A percentile compares a stretch with the other conserved stretches of the same genome.
phyloP scores from a whole-genome alignment of 2,888 invertebrate genomes.

The Trichacis sp. region DNA sequence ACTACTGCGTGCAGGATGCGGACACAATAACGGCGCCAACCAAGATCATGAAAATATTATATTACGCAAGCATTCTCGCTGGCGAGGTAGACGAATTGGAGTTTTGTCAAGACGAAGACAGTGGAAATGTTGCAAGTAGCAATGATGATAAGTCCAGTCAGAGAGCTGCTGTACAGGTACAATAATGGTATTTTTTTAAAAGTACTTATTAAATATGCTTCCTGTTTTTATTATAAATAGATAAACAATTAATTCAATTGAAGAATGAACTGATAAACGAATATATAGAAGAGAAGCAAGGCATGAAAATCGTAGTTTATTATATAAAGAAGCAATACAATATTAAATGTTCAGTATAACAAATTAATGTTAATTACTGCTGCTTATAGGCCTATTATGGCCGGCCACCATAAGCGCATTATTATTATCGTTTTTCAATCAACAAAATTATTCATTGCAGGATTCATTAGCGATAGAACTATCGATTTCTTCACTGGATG shows the following conservation, averaged over 20 bases:
- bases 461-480: slow-evolving; percentile 79
- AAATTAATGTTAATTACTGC: too few relatives aligned
- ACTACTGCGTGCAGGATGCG: slow-evolving; percentile 87
- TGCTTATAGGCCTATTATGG: too few relatives aligned
- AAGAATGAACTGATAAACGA: too few relatives aligned
- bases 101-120: slow-evolving; percentile 72
- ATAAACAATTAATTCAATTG: too few relatives aligned
- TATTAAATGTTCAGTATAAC: too few relatives aligned
- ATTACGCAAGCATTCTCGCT: slow-evolving; percentile 89
- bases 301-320: too few relatives aligned
- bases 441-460: slow-evolving; percentile 51
- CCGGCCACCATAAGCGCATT: too few relatives aligned
- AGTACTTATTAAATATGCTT: neutral
- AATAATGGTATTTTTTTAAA: neutral
- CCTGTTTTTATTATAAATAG: too few relatives aligned
- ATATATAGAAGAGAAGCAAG: too few relatives aligned
- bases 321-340: too few relatives aligned
- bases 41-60: slow-evolving; percentile 89
- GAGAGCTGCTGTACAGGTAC: slow-evolving; percentile 51
- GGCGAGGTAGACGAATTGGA: slow-evolving; percentile 81
- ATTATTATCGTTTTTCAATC: too few relatives aligned
- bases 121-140: slow-evolving; percentile 60
- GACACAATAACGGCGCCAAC: slow-evolving; percentile 86
- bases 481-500: slow-evolving; percentile 82
- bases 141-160: slow-evolving; percentile 53